A percentile compares a stretch with the other conserved stretches of the same genome.
These are phyloP conservation scores for Cnemophilus loriae DNA, from an alignment of 2,113 vertebrate genomes.

Conservation along the genomic window DNA sequence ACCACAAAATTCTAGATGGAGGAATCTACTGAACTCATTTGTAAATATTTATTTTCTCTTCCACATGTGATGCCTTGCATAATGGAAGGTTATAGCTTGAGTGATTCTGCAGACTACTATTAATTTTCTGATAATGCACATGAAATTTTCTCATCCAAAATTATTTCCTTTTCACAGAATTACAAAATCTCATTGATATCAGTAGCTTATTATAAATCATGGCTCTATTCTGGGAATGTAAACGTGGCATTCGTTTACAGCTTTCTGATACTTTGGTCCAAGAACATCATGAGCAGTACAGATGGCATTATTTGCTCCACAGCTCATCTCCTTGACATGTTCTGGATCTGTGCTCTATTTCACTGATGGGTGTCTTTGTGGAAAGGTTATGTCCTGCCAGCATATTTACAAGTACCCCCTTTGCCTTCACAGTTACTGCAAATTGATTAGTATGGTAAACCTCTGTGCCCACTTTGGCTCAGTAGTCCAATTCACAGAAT, in stretches of 20 bases:
- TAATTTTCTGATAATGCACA: not conserved
- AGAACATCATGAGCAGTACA: conserved; percentile 20
- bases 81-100: not conserved
- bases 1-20: not conserved
- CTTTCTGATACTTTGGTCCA: not conserved
- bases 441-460: not conserved
- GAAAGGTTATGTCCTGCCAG: conserved; percentile 33
- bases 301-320: conserved; percentile 46
- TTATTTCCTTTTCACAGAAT: not conserved
- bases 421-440: not conserved
- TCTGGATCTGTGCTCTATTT: conserved; percentile 44
- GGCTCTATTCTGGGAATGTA: not conserved
- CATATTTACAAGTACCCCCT: not conserved
- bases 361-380: conserved; percentile 12
- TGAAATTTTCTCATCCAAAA: not conserved
- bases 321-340: conserved; percentile 31
- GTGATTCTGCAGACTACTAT: not conserved
- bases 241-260: conserved; percentile 16
- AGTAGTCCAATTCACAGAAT: not conserved
- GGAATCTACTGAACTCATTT: not conserved
- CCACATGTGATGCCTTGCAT: not conserved
- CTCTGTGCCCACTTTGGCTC: not conserved
- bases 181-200: not conserved
- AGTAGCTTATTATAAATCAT: not conserved
- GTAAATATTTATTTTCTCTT: not conserved